Conservation (phyloP, 2,797 vertebrate species). For the Anomalospiza imberbis region DNA sequence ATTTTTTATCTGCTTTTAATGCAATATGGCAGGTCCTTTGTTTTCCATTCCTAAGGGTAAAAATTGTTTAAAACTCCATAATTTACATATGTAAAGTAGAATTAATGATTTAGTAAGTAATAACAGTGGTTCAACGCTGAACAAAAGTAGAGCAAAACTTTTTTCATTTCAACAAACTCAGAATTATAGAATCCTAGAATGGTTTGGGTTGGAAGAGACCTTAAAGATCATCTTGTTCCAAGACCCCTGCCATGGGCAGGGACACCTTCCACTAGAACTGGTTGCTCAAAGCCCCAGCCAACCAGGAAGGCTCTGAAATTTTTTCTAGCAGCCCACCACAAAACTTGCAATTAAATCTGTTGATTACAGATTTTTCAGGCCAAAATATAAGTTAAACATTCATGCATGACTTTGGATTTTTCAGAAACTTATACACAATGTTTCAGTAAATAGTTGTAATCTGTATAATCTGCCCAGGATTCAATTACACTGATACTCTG, state of each 20-base stretch:
- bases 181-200: not conserved
- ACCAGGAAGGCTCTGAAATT: not conserved
- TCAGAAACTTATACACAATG: not conserved
- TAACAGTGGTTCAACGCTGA: not conserved
- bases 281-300: not conserved
- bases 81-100: not conserved
- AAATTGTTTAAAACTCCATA: not conserved
- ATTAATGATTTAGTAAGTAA: not conserved
- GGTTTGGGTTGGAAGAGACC: not conserved
- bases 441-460: not conserved
- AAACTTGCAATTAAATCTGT: not conserved
- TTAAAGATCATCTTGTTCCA: not conserved
- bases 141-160: not conserved
- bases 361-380: not conserved
- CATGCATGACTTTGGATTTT: not conserved
- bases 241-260: not conserved
- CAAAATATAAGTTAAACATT: not conserved
- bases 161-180: not conserved
- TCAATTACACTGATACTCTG: not conserved
- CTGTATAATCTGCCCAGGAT: not conserved
- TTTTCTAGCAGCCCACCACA: not conserved
- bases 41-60: not conserved
- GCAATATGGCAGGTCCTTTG: not conserved
- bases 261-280: accelerated
- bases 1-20: not conserved